Percentiles rank a stretch among this genome's conserved stretches.
Evolutionary conservation across 2,797 vertebrate genomes (phyloP).

Genomic region (Borostomias antarcticus): DNA sequence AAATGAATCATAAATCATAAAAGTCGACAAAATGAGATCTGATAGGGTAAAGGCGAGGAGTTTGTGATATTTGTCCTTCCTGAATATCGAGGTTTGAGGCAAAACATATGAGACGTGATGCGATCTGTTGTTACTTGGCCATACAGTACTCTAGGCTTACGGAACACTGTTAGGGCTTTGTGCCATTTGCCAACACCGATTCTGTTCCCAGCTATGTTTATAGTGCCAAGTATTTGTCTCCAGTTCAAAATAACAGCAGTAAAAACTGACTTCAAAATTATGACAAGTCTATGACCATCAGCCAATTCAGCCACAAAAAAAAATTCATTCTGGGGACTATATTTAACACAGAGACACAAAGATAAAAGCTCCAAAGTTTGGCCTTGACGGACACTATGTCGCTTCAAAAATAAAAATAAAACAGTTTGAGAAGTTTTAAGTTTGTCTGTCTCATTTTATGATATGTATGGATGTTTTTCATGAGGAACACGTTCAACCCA

Average conservation of each 20-base stretch:
- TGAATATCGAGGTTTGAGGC: too few relatives aligned
- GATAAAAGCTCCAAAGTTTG: not conserved
- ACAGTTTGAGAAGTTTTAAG: too few relatives aligned
- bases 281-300: too few relatives aligned
- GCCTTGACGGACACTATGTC: too few relatives aligned
- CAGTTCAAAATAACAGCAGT: slow-evolving; percentile 23
- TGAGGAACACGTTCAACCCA: not conserved
- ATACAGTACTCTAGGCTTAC: slow-evolving; percentile 1
- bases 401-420: too few relatives aligned
- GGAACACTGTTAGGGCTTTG: not conserved
- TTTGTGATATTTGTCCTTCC: not conserved
- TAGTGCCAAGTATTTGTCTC: slow-evolving; percentile 36
- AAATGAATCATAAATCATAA: slow-evolving; percentile 16
- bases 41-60: not conserved
- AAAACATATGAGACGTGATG: not conserved
- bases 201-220: not conserved
- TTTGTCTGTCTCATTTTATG: too few relatives aligned
- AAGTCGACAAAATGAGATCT: slow-evolving; percentile 2
- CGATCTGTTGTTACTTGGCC: too few relatives aligned
- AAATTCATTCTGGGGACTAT: not conserved
- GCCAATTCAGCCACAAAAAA: too few relatives aligned
- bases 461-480: too few relatives aligned
- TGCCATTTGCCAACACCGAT: not conserved
- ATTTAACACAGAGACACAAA: not conserved
- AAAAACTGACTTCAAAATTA: slow-evolving; percentile 35